Percentiles rank a stretch among this genome's conserved stretches.
Conservation (phyloP, 2,888 invertebrate species). For the Boloria selene region DNA sequence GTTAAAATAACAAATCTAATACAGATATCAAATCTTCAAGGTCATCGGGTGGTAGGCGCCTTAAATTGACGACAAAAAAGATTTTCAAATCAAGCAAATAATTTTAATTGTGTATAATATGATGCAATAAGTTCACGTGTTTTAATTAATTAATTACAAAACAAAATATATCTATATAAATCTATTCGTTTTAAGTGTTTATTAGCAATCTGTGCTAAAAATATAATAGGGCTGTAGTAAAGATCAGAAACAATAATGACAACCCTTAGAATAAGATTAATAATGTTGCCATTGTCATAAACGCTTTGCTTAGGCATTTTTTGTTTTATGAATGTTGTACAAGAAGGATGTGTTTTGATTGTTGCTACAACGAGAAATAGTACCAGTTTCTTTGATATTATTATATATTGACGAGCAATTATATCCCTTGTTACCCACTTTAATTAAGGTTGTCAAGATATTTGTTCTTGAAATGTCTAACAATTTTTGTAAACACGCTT, state of each 20-base stretch:
- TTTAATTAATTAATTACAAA: too few relatives aligned
- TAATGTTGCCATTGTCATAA: slow-evolving; percentile 70
- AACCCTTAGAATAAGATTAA: slow-evolving; percentile 53
- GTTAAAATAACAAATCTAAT: too few relatives aligned
- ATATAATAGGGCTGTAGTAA: slow-evolving; percentile 11
- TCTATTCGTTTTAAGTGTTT: too few relatives aligned
- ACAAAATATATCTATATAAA: too few relatives aligned
- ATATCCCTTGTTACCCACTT: slow-evolving; percentile 54
- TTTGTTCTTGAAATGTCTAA: slow-evolving; percentile 68
- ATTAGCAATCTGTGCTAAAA: not conserved
- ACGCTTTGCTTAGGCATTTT: slow-evolving; percentile 58
- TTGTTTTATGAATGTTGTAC: slow-evolving; percentile 54
- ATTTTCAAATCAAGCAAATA: too few relatives aligned
- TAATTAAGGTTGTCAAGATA: slow-evolving; percentile 55
- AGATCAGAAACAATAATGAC: slow-evolving; percentile 49
- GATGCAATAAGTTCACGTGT: too few relatives aligned
- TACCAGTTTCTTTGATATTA: slow-evolving; percentile 42
- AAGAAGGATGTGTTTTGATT: slow-evolving; percentile 66
- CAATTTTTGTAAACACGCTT: slow-evolving; percentile 83
- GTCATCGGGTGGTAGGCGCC: too few relatives aligned
- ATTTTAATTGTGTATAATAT: too few relatives aligned
- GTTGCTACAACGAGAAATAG: slow-evolving; percentile 45
- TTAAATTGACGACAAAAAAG: too few relatives aligned
- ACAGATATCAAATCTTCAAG: too few relatives aligned
- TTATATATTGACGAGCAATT: slow-evolving; percentile 56